Base-by-base conservation (phyloP, 1,140 invertebrate species). In the Dendrolimus kikuchii region DNA sequence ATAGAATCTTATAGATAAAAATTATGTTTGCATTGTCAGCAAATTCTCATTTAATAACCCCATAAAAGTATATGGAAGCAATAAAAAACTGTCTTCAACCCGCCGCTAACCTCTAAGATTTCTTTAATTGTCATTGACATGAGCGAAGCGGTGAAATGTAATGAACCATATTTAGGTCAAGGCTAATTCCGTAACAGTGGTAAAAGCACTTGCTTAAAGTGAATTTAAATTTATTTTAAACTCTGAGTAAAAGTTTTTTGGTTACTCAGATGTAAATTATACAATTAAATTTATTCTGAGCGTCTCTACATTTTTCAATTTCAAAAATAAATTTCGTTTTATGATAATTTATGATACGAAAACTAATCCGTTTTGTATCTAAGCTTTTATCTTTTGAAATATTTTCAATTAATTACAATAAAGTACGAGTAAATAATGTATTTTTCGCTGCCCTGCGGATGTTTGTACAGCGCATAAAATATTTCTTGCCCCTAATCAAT, bases 101-200 rank as follows among this genome's bases (percentile, higher is more conserved):
- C 58, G 55, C 62, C 55, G 48, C 64, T 63, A 71, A 60, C 59
- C 51, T 55, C 55, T 61, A 67, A 60, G 65, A 64, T 65, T 63
- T 48, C 57, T 74, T 72, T 76, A 71, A 74, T 77, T 73, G 61
- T 62, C 64, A 69, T 73, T 65, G 64, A 56, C 55, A 64, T 66
- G 68, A 69, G 62, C 57, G 69, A 64, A 55, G 57, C 64, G 64
- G 66, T 69, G 61, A 71, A 74, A 78, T 77, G 73, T 75, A 77
- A 77, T 73, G 74, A 72, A 65, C 43, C 60, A 67, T 64, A 77
- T 76, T 79, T 51, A 57, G 74, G 74, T 72, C 76, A 77, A 81
- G 74, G 74, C 51, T 69, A 57, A 52, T 60, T 60, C 55, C 38
- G 5, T 49, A 38, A 58, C 8, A 46, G 47, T 23, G 6, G 42